These are phyloP conservation scores for Clostera curtula DNA, from an alignment of 2,888 invertebrate species.

Conservation along the genomic window DNA sequence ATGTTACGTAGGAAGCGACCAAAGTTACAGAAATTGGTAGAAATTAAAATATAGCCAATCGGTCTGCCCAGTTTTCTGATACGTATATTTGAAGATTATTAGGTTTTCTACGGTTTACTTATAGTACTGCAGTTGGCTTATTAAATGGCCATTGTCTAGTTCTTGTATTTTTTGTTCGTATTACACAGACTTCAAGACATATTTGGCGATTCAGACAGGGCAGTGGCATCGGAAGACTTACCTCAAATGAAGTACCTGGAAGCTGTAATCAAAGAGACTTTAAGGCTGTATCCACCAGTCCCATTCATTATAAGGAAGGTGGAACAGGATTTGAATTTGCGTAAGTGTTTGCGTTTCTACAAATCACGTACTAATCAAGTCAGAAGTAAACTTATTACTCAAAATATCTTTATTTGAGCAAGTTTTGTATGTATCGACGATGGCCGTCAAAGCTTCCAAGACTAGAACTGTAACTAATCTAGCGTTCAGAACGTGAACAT, in stretches of 20 bases:
- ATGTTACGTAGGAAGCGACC: no score
- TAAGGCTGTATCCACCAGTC: constrained; percentile 32
- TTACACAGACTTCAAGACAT: constrained; percentile 23
- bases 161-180: neutral
- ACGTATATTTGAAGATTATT: neutral
- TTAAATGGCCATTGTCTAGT: neutral
- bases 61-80: neutral
- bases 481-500: no score
- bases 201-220: constrained; percentile 21
- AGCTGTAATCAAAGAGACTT: constrained; percentile 30
- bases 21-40: no score
- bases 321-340: constrained; percentile 20
- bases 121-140: neutral
- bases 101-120: no score
- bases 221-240: constrained; percentile 18
- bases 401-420: no score
- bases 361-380: no score
- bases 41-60: no score
- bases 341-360: constrained; percentile 22
- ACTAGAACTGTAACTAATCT: no score
- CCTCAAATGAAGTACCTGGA: constrained; percentile 29
- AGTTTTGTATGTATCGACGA: no score
- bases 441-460: no score
- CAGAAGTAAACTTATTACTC: no score
- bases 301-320: constrained; percentile 25